Percentiles rank a stretch among this genome's conserved stretches.
These are phyloP conservation scores for Tarsius wallacei DNA, from an alignment of 2,797 vertebrate species.

Conservation along the genomic window DNA sequence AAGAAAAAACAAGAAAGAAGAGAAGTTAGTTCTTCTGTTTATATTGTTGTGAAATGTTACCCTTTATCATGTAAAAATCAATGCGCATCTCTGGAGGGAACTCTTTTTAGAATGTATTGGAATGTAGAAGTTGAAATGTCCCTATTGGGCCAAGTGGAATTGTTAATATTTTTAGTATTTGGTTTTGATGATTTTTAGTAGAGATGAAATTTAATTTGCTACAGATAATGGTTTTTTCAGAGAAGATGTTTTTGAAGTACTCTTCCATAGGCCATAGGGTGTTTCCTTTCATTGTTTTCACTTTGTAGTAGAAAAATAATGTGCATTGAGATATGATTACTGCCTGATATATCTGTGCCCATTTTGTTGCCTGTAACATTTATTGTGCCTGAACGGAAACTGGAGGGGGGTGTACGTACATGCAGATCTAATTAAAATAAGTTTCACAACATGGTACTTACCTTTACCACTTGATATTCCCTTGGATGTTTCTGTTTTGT, in stretches of 20 bases:
- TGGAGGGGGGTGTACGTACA: neutral
- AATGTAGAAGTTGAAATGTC: neutral
- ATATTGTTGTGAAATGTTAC: slow-evolving; percentile 37
- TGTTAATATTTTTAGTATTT: neutral
- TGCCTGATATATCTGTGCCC: neutral
- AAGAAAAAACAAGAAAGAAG: neutral
- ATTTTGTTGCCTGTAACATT: neutral
- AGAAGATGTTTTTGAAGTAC: slow-evolving; percentile 8
- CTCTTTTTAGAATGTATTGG: neutral
- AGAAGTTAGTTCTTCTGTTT: neutral
- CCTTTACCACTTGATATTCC: neutral
- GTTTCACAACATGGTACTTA: neutral
- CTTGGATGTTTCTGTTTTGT: neutral
- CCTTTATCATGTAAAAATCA: neutral
- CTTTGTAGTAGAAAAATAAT: neutral
- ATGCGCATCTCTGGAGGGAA: neutral
- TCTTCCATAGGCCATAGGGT: neutral
- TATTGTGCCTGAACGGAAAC: neutral
- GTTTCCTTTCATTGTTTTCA: neutral
- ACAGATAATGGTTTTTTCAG: neutral
- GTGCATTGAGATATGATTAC: neutral
- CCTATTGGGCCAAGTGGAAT: neutral
- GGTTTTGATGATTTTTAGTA: slow-evolving; percentile 61
- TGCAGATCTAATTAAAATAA: neutral
- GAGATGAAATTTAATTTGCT: slow-evolving; percentile 17